Evolutionary conservation across 2,888 invertebrate genomes (phyloP).

Genomic region (Hypselothyrea guttata): DNA sequence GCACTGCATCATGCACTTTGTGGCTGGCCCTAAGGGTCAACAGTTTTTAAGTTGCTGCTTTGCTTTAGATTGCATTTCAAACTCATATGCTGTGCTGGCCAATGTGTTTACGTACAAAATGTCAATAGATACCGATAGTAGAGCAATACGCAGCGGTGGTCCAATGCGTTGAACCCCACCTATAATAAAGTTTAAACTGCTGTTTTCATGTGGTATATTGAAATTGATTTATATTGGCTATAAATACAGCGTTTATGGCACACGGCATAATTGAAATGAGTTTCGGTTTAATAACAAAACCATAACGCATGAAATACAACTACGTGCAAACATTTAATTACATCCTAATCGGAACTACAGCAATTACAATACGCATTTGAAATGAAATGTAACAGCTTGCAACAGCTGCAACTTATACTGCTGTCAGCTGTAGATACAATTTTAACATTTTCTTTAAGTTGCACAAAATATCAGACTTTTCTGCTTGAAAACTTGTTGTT

Average conservation of each 20-base stretch:
- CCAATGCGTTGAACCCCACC: slow-evolving; percentile 19
- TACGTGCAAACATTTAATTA: too few relatives aligned
- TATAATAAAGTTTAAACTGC: slow-evolving; percentile 7
- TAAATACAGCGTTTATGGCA: slow-evolving; percentile 11
- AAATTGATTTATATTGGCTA: slow-evolving; percentile 13
- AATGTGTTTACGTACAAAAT: slow-evolving; percentile 95
- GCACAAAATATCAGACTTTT: too few relatives aligned
- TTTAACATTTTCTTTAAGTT: too few relatives aligned
- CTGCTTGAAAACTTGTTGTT: too few relatives aligned
- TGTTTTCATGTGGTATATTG: slow-evolving; percentile 2
- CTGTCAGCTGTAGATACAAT: too few relatives aligned
- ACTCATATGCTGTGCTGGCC: slow-evolving; percentile 86
- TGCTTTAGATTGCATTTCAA: slow-evolving; percentile 85
- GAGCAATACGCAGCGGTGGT: slow-evolving; percentile 5
- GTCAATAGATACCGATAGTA: neutral
- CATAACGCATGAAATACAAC: too few relatives aligned
- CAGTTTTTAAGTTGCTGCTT: slow-evolving; percentile 41
- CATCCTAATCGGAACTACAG: too few relatives aligned
- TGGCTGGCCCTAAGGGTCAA: slow-evolving; percentile 84
- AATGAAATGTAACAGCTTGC: too few relatives aligned
- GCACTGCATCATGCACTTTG: slow-evolving; percentile 89
- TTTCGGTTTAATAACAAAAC: slow-evolving; percentile 9
- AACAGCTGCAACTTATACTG: too few relatives aligned
- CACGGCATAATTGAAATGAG: slow-evolving; percentile 16
- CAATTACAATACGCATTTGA: too few relatives aligned